phyloP scores from a whole-genome alignment of 92 coral and sea anemone species.

The Anthopleura xanthogrammica region DNA sequence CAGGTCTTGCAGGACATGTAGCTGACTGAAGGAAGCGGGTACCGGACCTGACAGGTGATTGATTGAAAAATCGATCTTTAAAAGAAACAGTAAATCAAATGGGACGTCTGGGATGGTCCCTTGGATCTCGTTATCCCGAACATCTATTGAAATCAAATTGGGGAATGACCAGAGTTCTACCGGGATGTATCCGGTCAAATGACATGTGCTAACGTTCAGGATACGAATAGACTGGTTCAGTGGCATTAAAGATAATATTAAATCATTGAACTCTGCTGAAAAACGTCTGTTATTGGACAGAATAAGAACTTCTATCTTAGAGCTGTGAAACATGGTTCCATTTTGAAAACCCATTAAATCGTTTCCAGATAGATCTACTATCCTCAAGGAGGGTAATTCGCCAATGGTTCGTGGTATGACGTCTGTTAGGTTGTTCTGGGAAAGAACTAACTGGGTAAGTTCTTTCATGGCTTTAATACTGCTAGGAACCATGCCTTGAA shows the following conservation, averaged over 20 bases:
- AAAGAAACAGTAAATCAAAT: slow-evolving; percentile 54
- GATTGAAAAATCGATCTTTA: slow-evolving; percentile 44
- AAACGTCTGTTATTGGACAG: slow-evolving; percentile 48
- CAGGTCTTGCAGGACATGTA: slow-evolving; percentile 53
- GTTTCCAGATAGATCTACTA: slow-evolving; percentile 57
- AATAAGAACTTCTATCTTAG: slow-evolving; percentile 47
- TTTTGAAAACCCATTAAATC: slow-evolving; percentile 42
- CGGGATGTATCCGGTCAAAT: slow-evolving; percentile 49
- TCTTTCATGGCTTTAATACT: slow-evolving; percentile 53
- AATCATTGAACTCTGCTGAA: slow-evolving; percentile 22
- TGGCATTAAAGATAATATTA: slow-evolving; percentile 42
- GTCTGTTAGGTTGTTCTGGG: slow-evolving; percentile 52
- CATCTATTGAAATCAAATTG: slow-evolving; percentile 52
- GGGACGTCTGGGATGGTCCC: slow-evolving; percentile 52
- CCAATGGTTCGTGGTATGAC: slow-evolving; percentile 53
- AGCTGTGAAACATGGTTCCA: slow-evolving; percentile 40
- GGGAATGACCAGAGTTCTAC: slow-evolving; percentile 56
- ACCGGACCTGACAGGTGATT: slow-evolving; percentile 63
- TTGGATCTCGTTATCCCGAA: slow-evolving; percentile 40
- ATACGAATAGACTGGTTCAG: slow-evolving; percentile 48
- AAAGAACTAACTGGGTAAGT: slow-evolving; percentile 44
- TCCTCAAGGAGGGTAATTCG: slow-evolving; percentile 31
- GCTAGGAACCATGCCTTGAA: slow-evolving; percentile 51
- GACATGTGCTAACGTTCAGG: slow-evolving; percentile 61
- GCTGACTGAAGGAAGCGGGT: slow-evolving; percentile 50